Conservation (phyloP, 2,113 vertebrate species). For the Cettia cetti region DNA sequence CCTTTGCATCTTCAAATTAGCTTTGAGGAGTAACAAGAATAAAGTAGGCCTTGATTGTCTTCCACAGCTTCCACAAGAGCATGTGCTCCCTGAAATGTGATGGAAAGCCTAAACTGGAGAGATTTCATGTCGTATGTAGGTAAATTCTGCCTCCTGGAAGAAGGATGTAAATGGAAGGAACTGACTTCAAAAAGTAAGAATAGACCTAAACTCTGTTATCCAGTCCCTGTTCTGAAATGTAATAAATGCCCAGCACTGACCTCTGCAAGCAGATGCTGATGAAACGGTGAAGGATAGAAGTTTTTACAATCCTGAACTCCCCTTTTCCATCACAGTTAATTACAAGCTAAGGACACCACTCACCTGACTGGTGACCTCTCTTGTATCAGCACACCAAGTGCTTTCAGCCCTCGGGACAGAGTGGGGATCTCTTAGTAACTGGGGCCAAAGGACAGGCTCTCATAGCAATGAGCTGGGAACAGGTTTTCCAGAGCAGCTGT, state of each 20-base stretch:
- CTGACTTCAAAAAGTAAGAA: not conserved
- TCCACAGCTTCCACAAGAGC: not conserved
- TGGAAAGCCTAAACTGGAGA: not conserved
- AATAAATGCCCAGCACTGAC: not conserved
- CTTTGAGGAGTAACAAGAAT: not conserved
- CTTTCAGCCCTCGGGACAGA: not conserved
- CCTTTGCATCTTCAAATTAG: not conserved
- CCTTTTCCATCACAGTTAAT: not conserved
- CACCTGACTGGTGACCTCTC: too few species aligned
- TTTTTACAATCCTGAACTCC: not conserved
- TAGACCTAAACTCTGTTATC: not conserved
- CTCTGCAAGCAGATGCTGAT: not conserved
- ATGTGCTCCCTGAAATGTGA: not conserved
- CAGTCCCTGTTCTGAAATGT: not conserved
- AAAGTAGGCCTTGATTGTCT: not conserved
- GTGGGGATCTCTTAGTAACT: not conserved
- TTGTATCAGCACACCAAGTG: not conserved
- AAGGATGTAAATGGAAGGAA: not conserved
- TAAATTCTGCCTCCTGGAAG: not conserved
- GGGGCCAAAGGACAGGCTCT: not conserved
- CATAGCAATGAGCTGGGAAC: not conserved
- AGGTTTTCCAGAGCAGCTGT: not conserved
- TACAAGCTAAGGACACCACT: not conserved
- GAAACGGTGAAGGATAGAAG: not conserved
- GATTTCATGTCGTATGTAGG: not conserved